Evolutionary conservation across 2,888 invertebrate species (phyloP).

Genomic region (Drosophila nr. perissopoda): DNA sequence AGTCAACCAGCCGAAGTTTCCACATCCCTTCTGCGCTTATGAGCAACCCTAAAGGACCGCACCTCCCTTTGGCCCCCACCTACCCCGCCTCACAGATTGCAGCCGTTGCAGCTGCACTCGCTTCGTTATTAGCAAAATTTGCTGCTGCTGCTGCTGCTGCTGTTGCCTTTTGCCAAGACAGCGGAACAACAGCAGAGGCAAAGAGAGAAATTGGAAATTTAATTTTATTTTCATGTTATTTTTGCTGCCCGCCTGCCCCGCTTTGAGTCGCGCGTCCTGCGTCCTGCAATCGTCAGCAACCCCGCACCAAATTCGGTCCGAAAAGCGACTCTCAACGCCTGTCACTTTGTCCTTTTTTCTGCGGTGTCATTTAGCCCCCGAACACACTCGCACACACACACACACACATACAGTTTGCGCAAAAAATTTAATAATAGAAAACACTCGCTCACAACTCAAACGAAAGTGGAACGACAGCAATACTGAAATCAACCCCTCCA

Average conservation of each 20-base stretch:
- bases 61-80: background rate
- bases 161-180: constrained; percentile 40
- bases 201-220: constrained; percentile 71
- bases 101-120: constrained; percentile 66
- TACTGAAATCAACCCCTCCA: constrained; percentile 65
- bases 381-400: background rate
- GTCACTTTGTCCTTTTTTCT: constrained; percentile 69
- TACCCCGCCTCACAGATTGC: constrained; percentile 1
- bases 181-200: constrained; percentile 16
- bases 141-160: constrained; percentile 11
- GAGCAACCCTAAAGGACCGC: constrained; percentile 34
- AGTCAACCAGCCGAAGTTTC: constrained; percentile 55
- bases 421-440: constrained; percentile 79
- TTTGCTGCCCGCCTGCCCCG: constrained; percentile 12
- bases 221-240: constrained; percentile 81
- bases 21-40: constrained; percentile 49
- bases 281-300: constrained; percentile 21
- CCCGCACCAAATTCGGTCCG: constrained; percentile 11
- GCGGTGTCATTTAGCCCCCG: constrained; percentile 76
- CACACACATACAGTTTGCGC: constrained; percentile 48
- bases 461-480: constrained; percentile 57
- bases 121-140: constrained; percentile 77
- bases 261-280: constrained; percentile 18
- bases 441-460: constrained; percentile 50
- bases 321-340: constrained; percentile 47